Evolutionary conservation across 1,140 invertebrate species (phyloP).

Genomic region (Mya arenaria): DNA sequence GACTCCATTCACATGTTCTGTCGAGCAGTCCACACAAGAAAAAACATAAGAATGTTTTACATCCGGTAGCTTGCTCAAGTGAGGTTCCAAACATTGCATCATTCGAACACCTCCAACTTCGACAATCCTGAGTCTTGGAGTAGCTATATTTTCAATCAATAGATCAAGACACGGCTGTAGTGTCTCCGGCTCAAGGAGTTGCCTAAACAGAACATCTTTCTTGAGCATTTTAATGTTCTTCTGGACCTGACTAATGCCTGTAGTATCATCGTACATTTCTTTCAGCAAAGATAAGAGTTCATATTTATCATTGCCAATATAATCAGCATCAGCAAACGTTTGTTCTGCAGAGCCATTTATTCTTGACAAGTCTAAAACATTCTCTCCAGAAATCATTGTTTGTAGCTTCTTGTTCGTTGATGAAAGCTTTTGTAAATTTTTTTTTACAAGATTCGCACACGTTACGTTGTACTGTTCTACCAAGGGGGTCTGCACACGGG

Average conservation of each 20-base stretch:
- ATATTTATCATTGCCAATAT: neutral
- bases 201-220: constrained; percentile 66
- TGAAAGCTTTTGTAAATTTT: neutral
- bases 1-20: neutral
- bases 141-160: constrained; percentile 90
- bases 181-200: constrained; percentile 50
- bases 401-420: neutral
- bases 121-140: constrained; percentile 88
- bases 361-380: neutral
- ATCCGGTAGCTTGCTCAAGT: too few species aligned
- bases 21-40: too few species aligned
- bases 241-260: too few species aligned
- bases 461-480: neutral
- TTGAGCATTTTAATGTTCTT: too few species aligned
- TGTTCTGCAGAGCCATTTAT: neutral
- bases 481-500: neutral
- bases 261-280: too few species aligned
- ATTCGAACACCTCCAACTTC: constrained; percentile 88
- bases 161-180: constrained; percentile 83
- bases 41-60: too few species aligned
- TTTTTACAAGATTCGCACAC: neutral
- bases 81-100: too few species aligned
- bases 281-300: too few species aligned
- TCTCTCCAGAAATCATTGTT: neutral
- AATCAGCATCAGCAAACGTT: neutral